phyloP scores from a whole-genome alignment of 2,113 vertebrate species.

The Chrysemys picta region DNA sequence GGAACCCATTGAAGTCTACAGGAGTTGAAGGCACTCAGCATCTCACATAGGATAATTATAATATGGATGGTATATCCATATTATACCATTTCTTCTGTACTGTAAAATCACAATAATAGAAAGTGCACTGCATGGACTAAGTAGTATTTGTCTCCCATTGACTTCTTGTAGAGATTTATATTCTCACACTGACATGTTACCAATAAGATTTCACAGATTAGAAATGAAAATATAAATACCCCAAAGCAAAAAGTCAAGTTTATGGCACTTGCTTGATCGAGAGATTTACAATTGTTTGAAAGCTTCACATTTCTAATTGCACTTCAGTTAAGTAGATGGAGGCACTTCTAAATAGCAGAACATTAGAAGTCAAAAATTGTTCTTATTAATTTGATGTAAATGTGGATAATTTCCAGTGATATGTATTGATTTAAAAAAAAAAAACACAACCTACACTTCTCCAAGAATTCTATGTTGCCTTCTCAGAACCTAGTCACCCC shows the following conservation, averaged over 20 bases:
- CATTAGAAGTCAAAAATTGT: background rate
- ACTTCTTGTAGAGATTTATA: background rate
- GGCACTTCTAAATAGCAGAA: background rate
- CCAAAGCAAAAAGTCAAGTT: background rate
- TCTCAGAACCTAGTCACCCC: background rate
- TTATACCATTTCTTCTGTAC: background rate
- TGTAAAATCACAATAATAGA: background rate
- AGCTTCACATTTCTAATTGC: background rate
- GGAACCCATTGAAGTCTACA: background rate
- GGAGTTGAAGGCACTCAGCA: background rate
- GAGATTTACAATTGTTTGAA: slow-evolving; percentile 9
- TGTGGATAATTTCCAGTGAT: background rate
- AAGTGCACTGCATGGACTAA: accelerated
- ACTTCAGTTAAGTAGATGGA: background rate
- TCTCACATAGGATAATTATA: background rate
- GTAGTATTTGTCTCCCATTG: no score
- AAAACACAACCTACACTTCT: background rate
- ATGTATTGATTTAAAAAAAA: background rate
- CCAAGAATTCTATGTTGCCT: background rate
- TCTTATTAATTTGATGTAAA: background rate
- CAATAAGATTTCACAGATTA: background rate
- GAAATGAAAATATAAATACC: background rate
- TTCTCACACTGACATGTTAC: background rate
- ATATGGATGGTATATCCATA: background rate
- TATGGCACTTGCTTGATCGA: background rate